Evolutionary conservation across 2,888 invertebrate species (phyloP), one percentile per base, ranked within the genome.

Genomic region (Papilio gigon): DNA sequence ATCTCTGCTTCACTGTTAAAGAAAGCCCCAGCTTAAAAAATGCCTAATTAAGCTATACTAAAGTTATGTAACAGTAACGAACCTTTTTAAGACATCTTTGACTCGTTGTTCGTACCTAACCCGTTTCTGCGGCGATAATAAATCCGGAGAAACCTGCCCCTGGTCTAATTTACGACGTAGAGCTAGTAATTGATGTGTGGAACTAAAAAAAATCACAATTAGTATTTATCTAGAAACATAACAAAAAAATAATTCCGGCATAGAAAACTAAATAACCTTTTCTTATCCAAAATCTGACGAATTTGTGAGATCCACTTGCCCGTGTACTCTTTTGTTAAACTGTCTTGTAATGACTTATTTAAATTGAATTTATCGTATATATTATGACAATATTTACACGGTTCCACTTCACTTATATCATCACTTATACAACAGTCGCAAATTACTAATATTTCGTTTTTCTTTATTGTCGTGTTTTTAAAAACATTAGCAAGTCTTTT

Each of bases 381-480:
- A 76, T 84, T 72, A 74, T 84, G 65, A 76, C 88, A 82, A 79
- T 81, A 35, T 76, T 76, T 60, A 80, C 88, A 79, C 77, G 83
- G 70, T 74, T 78, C 75, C 37, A 64, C 66, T 11, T 40, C 64
- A 33, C 62, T 65, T 65, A 63, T 27, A 66, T 53, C 75, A 78
- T 78, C 9, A 66, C 70, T 63, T 72, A 79, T 40, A 73, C 89
- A 89, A 70, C 85, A 83, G 40, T 84, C 78, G 71, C 89, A 89
- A 70, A 89, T 74, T 42, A 82, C 80, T 65, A 80, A 74, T n/a
- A 84, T 73, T 70, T 76, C 75, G 12, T 79, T 79, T 73, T 72
- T 80, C 22, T 60, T 37, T 50, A 68, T 42, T n/a, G 33, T 30
- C 22, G 40, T 58, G 12, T 27, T 60, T 50, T 76, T 73, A 50